Evolutionary conservation across 2,113 vertebrate genomes (phyloP).

Genomic region (Hippocampus zosterae): DNA sequence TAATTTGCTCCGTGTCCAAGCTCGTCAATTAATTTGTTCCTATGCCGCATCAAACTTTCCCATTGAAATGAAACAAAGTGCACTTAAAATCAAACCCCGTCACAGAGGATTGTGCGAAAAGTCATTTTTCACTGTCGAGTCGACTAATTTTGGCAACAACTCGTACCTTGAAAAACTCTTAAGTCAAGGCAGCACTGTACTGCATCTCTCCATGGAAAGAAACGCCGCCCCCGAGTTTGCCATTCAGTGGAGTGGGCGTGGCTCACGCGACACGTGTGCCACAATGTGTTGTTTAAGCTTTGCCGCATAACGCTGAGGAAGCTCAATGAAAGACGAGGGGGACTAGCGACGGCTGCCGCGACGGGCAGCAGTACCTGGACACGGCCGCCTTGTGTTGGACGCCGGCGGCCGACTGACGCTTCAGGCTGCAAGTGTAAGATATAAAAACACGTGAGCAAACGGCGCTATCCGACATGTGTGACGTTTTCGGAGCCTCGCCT

Average conservation of each 20-base stretch:
- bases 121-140: too few species aligned
- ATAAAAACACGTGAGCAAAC: slow-evolving; percentile 29
- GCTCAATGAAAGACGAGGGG: background rate
- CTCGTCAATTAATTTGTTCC: too few species aligned
- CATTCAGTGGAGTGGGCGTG: background rate
- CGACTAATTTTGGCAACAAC: too few species aligned
- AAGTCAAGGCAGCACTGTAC: too few species aligned
- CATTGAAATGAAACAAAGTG: too few species aligned
- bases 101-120: too few species aligned
- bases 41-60: too few species aligned
- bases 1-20: too few species aligned
- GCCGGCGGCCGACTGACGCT: slow-evolving; percentile 27
- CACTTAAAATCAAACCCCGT: too few species aligned
- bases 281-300: too few species aligned
- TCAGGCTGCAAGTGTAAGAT: slow-evolving; percentile 35
- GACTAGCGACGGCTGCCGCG: background rate
- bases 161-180: too few species aligned
- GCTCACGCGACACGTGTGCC: background rate
- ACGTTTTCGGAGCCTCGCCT: background rate
- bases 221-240: background rate
- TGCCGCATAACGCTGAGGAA: background rate
- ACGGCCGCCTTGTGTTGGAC: slow-evolving; percentile 29
- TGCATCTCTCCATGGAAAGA: too few species aligned
- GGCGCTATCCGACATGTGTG: slow-evolving; percentile 13
- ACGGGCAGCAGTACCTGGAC: slow-evolving; percentile 36